Base-by-base conservation (phyloP, 2,888 invertebrate species). In the Callyntrura guangdongensis region DNA sequence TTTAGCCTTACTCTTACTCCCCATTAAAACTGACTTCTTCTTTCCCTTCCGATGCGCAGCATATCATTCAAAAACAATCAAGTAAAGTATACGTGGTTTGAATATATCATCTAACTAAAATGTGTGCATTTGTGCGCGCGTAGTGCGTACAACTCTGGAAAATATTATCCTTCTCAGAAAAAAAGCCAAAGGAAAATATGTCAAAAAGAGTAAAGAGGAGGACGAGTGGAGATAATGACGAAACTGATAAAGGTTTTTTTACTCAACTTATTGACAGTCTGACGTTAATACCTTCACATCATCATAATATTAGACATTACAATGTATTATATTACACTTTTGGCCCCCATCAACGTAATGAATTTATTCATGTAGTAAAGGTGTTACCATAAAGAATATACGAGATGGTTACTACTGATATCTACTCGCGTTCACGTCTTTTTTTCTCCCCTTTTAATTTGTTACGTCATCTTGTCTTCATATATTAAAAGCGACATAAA, bases 201-300 rank as follows among this genome's bases (percentile, higher is more conserved):
- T 86, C 79, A 67, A 67, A 86, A 79, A 47, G 36, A n/a, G 64
- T 86, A 72, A 53, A 72, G 88, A 69, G n/a, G 59, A 72, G 0
- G 25, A 59, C 17, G 45, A 53, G 36, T 25, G 79, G 56, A 59
- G 92, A 91, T 90, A 86, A 91, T 61, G 61, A 20, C 11, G 61
- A 4, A 20, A 17, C 61, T 61, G 74, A 91, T 91, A 91, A 92
- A 89, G 27, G 56, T 83, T 47, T 69, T 22, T 59, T 86, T 47
- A 47, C 74, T 74, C 12, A 82, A 53, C 79, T 88, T 89, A 92
- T 90, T 92, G 92, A 92, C 92, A 92, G 89, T 86, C 61, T 92
- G 92, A 92, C 92, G 91, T 89, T 90, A 87, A 88, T 84, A 59
- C 81, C 69, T 86, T 36, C 67, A 53, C n/a, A 14, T 69, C 45